A percentile compares a stretch with the other conserved stretches of the same genome.
phyloP scores from a whole-genome alignment of 2,113 vertebrate genomes.

The Phyllostomus discolor region DNA sequence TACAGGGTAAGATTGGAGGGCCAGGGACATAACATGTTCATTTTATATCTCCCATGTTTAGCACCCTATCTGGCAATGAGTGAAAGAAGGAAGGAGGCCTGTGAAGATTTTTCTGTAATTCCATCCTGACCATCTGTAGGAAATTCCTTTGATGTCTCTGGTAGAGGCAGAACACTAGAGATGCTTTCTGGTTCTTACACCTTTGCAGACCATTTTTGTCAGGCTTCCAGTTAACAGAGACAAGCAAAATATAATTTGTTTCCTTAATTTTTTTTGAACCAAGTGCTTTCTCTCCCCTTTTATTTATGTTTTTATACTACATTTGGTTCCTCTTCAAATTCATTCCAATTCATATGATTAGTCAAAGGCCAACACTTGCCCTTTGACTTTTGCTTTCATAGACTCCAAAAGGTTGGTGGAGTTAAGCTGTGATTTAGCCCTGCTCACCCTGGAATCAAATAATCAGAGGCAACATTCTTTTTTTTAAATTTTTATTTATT shows the following conservation, averaged over 20 bases:
- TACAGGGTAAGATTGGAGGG: background rate
- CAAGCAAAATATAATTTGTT: constrained; percentile 45
- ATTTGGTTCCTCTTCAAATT: constrained; percentile 28
- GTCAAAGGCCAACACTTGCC: background rate
- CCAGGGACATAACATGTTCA: background rate
- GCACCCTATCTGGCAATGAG: background rate
- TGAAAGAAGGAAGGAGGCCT: background rate
- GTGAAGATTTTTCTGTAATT: background rate
- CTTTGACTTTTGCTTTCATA: constrained; percentile 25
- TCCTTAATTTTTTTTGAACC: background rate
- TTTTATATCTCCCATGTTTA: background rate
- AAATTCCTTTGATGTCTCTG: background rate
- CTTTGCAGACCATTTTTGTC: background rate
- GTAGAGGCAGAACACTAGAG: background rate
- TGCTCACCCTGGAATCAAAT: background rate
- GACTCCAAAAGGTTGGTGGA: background rate
- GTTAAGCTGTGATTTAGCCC: background rate
- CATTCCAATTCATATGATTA: constrained; percentile 25
- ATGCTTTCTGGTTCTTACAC: background rate
- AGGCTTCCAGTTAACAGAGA: background rate
- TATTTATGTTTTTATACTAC: background rate
- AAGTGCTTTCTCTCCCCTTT: background rate
- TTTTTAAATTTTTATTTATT: too few relatives aligned
- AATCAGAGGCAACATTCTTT: background rate
- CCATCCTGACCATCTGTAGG: background rate